These are phyloP conservation scores for Cyclophora albipunctata DNA, from an alignment of 2,888 invertebrate species.

Conservation along the genomic window DNA sequence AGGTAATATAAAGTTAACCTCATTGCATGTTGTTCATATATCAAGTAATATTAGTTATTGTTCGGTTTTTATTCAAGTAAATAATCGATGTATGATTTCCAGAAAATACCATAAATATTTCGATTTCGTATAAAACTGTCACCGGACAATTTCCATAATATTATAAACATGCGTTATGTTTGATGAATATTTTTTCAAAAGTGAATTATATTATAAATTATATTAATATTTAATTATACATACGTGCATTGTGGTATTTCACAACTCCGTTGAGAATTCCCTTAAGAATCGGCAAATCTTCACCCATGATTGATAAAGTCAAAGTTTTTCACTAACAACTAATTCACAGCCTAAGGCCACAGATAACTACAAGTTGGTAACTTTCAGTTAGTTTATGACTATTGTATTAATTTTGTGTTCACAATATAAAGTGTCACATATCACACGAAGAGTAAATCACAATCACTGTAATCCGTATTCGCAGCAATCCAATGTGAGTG, in stretches of 20 bases:
- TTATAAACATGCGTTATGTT: no score
- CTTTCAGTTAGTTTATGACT: conserved; percentile 48
- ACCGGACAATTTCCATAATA: no score
- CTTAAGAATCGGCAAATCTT: conserved; percentile 93
- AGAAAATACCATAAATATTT: no score
- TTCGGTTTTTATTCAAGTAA: no score
- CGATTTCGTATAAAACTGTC: no score
- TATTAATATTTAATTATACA: conserved; percentile 64
- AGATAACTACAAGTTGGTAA: conserved; percentile 62
- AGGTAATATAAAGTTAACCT: no score
- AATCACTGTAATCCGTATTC: conserved; percentile 66
- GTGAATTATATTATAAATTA: not conserved
- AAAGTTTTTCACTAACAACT: conserved; percentile 62
- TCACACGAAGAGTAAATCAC: conserved; percentile 42
- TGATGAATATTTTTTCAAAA: not conserved
- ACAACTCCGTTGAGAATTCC: conserved; percentile 93
- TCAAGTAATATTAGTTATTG: no score
- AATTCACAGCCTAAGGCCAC: conserved; percentile 71
- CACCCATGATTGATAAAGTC: conserved; percentile 82
- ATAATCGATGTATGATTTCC: no score
- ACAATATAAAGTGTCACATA: conserved; percentile 55
- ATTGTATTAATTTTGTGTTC: conserved; percentile 31
- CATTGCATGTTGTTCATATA: no score
- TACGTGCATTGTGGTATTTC: conserved; percentile 95
- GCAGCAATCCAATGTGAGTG: conserved; percentile 50